These are phyloP conservation scores for Harlomillsia oculata DNA, from an alignment of 1,140 invertebrate species.

Conservation along the genomic window DNA sequence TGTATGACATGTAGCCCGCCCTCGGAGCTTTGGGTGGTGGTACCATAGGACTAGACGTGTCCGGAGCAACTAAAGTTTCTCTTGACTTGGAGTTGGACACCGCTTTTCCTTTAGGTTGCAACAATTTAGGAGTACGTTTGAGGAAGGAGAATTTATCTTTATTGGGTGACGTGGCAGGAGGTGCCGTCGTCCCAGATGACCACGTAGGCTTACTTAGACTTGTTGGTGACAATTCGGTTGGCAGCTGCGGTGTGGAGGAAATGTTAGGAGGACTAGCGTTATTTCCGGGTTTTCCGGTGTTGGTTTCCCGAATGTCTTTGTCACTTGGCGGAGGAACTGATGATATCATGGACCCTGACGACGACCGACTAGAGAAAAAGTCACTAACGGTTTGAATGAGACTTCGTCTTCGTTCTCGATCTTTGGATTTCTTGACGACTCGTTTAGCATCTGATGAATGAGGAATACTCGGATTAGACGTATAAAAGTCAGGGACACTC, in stretches of 20 bases:
- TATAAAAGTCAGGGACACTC: constrained; percentile 23
- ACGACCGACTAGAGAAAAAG: constrained; percentile 48
- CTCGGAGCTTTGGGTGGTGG: constrained; percentile 30
- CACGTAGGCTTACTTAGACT: constrained; percentile 1
- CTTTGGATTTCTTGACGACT: constrained; percentile 40
- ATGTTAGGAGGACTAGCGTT: no score
- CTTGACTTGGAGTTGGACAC: constrained; percentile 54
- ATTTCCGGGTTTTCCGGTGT: neutral
- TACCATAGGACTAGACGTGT: constrained; percentile 36
- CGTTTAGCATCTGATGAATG: no score
- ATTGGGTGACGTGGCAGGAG: constrained; percentile 36
- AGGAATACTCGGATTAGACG: constrained; percentile 1
- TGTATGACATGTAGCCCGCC: constrained; percentile 20
- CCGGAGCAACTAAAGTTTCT: constrained; percentile 45
- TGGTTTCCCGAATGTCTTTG: neutral
- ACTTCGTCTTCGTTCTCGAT: constrained; percentile 63
- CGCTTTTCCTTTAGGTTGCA: constrained; percentile 49
- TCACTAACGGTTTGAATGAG: constrained; percentile 74
- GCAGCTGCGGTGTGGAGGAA: no score
- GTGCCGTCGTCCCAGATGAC: constrained; percentile 28
- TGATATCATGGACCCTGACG: neutral
- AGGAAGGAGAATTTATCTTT: constrained; percentile 37
- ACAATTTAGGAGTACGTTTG: constrained; percentile 42
- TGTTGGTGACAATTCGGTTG: no score
- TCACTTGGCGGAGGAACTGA: constrained; percentile 6